Base-by-base conservation (phyloP, 2,113 vertebrate species). In the Epinephelus fuscoguttatus region DNA sequence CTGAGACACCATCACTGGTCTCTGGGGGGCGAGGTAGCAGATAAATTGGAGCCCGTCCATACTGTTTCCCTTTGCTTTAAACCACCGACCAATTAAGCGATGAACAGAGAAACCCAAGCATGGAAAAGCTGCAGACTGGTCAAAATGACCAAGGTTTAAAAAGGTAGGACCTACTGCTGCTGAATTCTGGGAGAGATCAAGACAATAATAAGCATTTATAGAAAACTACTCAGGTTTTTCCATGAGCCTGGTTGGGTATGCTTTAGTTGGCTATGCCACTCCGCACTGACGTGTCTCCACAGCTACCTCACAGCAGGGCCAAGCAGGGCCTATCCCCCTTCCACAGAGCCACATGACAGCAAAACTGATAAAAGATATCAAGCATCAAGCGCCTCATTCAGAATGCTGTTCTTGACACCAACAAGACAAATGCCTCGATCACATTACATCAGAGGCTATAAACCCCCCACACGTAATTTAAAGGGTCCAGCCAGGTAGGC, bases 1-100 rank as follows among this genome's bases (percentile, higher is more conserved):
- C 77, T 27, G 42, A 70, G 61, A 42, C 70, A 50, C 69, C 47
- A 66, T 69, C 73, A 3, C 9, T 66, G 45, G 68, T 79, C 82
- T 78, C 85, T 11, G 33, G 68, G 71, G 88, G 13, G 4, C 1
- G 52, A 73, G 76, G 61, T 15, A 47, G 72, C 70, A 78, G 85
- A 90, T 82, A 76, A 86, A 88, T 92, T 80, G 79, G 71, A 78
- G 61, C 21, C 53, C 8, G 33, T 84, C 69, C 67, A 37, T 25
- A 10, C 42, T 25, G 52, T 70, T 50, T 71, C 13, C 15, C 15
- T 66, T 67, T 69, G 15, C 5, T 69, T 60, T 40, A 30, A 70
- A 62, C 42, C 56, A 45, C 23, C 5, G 47, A 71, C 64, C 75
- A 84, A 78, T 87, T 60, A 78, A 79, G 47, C 30, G 15, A 30